Percentiles rank a stretch among this genome's conserved stretches.
These are phyloP conservation scores for Solenopsis fugax DNA, from an alignment of 1,140 invertebrate genomes.

Conservation along the genomic window DNA sequence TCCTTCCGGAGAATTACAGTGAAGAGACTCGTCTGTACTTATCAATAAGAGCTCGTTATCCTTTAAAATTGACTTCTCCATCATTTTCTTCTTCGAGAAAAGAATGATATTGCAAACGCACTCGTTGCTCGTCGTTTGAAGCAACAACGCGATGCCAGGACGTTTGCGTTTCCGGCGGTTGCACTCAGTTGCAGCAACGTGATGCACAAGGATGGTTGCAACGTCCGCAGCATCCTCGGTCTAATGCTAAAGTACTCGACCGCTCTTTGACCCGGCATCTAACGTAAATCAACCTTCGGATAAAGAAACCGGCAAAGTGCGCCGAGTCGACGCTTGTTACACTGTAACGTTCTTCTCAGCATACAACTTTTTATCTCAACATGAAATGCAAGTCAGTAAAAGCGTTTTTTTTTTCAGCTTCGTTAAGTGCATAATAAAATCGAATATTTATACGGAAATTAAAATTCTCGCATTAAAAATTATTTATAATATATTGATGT, in stretches of 20 bases:
- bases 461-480: conserved; percentile 4
- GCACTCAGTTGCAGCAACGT: conserved; percentile 9
- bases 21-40: background rate
- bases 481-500: background rate
- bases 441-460: background rate
- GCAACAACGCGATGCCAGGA: conserved; percentile 33
- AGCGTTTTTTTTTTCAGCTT: background rate
- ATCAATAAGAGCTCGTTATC: conserved; percentile 22
- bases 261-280: conserved; percentile 51
- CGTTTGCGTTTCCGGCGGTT: conserved; percentile 38
- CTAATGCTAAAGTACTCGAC: conserved; percentile 54
- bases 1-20: background rate
- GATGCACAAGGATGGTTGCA: conserved; percentile 26
- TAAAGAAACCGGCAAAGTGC: conserved; percentile 25
- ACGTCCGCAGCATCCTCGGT: background rate
- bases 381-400: background rate
- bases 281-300: conserved; percentile 48
- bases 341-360: background rate
- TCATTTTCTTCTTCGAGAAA: background rate
- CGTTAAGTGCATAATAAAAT: background rate
- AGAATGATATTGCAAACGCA: conserved; percentile 1
- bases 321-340: conserved; percentile 9
- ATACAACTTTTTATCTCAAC: conserved; percentile 12
- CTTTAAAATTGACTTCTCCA: conserved; percentile 6
- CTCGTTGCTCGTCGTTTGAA: background rate